Base-by-base conservation (phyloP, 1,140 invertebrate species). In the Ceratoteleas bidentatus region DNA sequence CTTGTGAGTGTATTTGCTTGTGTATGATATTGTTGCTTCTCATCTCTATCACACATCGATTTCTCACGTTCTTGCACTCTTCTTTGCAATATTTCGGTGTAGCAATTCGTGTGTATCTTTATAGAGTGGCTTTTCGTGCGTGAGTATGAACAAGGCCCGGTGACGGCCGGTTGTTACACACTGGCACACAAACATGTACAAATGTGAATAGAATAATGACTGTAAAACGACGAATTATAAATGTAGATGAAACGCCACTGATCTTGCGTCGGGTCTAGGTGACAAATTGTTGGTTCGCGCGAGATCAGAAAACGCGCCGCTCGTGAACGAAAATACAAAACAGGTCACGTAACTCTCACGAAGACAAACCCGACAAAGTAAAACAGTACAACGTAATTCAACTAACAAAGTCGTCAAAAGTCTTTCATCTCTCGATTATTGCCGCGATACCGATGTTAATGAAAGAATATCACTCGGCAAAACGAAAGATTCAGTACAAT, bases 141-240 rank as follows among this genome's bases (percentile, higher is more conserved):
- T 86, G 84, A 87, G 85, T 88, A 88, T 88, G 85, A 86, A 89
- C 87, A 85, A 87, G 85, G 84, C 86, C 85, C 81, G 82, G 83
- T 85, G 84, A 85, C 85, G 86, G 86, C 84, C 87, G 84, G 86
- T 85, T 87, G 86, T 87, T 85, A 87, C 88, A 89, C 85, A 88
- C 88, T 89, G 86, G 87, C 88, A 87, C 88, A 88, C 87, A 89
- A 88, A 88, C 85, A 87, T 87, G 85, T 87, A 87, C 80, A 86
- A 86, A 86, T 83, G 81, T 86, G 76, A 85, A 84, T 86, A 86
- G 64, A 86, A 86, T 85, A 85, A 85, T 85, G 81, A 86, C 81
- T 83, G 75, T 78, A 83, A 83, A 83, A 78, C 81, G 74, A 83
- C 75, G 76, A 84, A 84, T 82, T 74, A 84, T 75, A 72, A 79